Base-by-base conservation (phyloP, 2,797 vertebrate genomes). In the Vipera latastei region DNA sequence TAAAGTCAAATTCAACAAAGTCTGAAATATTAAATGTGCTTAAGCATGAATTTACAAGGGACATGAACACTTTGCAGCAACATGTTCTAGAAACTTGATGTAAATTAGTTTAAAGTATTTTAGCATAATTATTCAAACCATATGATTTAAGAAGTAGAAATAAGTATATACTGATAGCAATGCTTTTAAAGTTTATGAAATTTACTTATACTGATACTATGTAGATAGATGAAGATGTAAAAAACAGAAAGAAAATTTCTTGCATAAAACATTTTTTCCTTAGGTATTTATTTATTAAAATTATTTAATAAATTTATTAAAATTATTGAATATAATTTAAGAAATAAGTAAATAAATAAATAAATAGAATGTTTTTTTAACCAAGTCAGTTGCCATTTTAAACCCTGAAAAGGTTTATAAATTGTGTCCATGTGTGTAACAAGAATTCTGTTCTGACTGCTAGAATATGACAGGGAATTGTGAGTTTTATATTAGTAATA, bases 31-130 rank as follows among this genome's bases (percentile, higher is more conserved):
- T 56, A 83, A 83, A n/a, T 28, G 51, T 12, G 78, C 38, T 59
- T 20, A 53, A 56, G 69, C 48, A 2, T 85, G 57, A 89, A 92
- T 73, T 83, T 51, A 32, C 20, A 56, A 28, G 14, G 51, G 20
- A 83, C 48, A 9, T 83, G 18, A 83, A 86, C 51, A 85, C 44
- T 16, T 92, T 48, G 25, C 13, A 60, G 69, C 12, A 78, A 51
- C 56, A 25, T 32, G 20, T 38, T 85, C 20, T 38, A 51, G 25
- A n/a, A 85, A 85, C n/a, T 61, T 13, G n/a, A 22, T 85, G 5
- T 56, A 92, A 88, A 91, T 6, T 32, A 61, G 0, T n/a, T n/a
- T 57, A 44, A 48, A 69, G 56, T 94, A 96, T 91, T 95, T 94
- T 91, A n/a, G 32, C 38, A 2, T 20, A 92, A 32, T 18, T 69